Conservation (phyloP, 1,140 invertebrate genomes). For the Caenorhabditis latens region DNA sequence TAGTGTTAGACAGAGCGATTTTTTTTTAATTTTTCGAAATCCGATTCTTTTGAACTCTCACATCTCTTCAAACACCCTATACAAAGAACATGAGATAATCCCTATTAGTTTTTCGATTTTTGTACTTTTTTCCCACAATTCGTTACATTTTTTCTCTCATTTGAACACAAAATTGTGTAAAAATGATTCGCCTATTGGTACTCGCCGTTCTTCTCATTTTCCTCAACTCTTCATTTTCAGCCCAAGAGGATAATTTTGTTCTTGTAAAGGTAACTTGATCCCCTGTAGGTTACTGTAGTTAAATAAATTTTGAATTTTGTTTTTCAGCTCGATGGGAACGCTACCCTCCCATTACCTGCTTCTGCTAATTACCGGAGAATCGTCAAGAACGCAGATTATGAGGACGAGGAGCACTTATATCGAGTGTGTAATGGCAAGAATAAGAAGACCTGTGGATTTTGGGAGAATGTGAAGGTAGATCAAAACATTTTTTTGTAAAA, state of each 20-base stretch:
- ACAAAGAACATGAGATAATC: too few relatives aligned
- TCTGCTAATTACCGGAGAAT: background rate
- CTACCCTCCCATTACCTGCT: background rate
- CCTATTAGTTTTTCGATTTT: background rate
- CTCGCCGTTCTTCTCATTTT: background rate
- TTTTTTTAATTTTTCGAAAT: too few relatives aligned
- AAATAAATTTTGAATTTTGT: background rate
- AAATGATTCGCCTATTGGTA: background rate
- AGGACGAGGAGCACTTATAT: background rate
- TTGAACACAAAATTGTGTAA: background rate
- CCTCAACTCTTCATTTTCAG: too few relatives aligned
- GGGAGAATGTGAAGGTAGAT: conserved; percentile 17
- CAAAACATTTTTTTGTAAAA: too few relatives aligned
- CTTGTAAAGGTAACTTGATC: background rate
- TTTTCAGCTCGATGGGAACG: background rate
- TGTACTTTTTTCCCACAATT: background rate
- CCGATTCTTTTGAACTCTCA: too few relatives aligned
- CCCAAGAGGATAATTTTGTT: background rate
- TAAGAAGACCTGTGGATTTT: background rate
- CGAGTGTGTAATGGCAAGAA: conserved; percentile 20
- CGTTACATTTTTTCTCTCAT: background rate
- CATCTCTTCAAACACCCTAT: too few relatives aligned
- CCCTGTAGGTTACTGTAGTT: background rate
- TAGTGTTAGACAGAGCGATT: too few relatives aligned
- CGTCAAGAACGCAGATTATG: background rate